A percentile compares a stretch with the other conserved stretches of the same genome.
These are phyloP conservation scores for Phortica variegata DNA, from an alignment of 1,140 invertebrate genomes.

Conservation along the genomic window DNA sequence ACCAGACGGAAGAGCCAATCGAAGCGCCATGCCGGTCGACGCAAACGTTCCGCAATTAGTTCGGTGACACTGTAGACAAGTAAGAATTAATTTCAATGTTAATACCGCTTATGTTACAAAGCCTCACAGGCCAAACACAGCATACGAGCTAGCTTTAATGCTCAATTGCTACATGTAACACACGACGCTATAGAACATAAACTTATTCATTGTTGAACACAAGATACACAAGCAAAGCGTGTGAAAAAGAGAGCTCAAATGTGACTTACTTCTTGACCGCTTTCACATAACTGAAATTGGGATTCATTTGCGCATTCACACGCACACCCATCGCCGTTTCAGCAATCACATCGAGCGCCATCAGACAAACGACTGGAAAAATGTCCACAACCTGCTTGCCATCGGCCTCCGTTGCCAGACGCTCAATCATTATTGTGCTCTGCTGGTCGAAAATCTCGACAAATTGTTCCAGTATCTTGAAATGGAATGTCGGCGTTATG, in stretches of 20 bases:
- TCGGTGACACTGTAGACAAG: constrained; percentile 28
- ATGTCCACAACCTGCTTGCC: constrained; percentile 33
- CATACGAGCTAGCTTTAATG: too few relatives aligned
- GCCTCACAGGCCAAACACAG: too few relatives aligned
- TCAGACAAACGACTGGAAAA: constrained; percentile 31
- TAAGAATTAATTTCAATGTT: too few relatives aligned
- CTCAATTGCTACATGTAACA: too few relatives aligned
- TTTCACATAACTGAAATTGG: constrained; percentile 70
- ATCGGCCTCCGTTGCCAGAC: constrained; percentile 58
- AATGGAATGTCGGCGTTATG: constrained; percentile 85
- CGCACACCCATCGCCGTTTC: constrained; percentile 81
- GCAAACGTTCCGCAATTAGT: constrained; percentile 27
- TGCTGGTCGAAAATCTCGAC: constrained; percentile 71
- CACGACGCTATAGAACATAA: too few relatives aligned
- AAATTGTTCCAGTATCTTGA: constrained; percentile 79
- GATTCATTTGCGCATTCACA: constrained; percentile 70
- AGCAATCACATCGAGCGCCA: constrained; percentile 44
- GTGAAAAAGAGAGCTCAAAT: too few relatives aligned
- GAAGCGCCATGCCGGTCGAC: constrained; percentile 32
- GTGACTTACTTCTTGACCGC: constrained; percentile 65
- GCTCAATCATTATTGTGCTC: constrained; percentile 62
- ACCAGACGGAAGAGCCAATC: constrained; percentile 36
- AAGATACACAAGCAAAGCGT: too few relatives aligned
- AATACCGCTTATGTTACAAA: too few relatives aligned
- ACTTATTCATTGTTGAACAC: too few relatives aligned